Conservation (phyloP, 2,888 invertebrate genomes). For the Cephus runcator region DNA sequence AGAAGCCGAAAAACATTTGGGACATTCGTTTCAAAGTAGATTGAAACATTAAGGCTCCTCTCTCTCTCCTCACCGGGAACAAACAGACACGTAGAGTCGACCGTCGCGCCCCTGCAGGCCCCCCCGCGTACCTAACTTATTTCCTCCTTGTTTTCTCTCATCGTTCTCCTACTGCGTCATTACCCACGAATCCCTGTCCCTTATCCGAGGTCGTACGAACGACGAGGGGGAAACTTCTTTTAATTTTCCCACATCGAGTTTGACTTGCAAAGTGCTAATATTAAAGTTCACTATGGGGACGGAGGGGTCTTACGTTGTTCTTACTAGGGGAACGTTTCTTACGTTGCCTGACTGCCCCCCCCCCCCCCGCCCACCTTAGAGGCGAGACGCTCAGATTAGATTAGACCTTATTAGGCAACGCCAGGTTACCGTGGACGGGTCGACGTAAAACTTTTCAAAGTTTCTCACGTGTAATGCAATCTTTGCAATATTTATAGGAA, state of each 20-base stretch:
- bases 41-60: constrained; percentile 21
- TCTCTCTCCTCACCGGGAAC: not conserved
- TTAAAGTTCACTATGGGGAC: constrained; percentile 35
- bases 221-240: constrained; percentile 35
- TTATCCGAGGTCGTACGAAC: constrained; percentile 10
- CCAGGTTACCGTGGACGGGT: not conserved
- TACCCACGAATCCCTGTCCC: not conserved
- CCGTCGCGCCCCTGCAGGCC: not conserved
- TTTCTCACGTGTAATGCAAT: not conserved
- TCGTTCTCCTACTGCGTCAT: not conserved
- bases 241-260: constrained; percentile 36
- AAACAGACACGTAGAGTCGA: not conserved
- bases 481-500: not conserved
- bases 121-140: not conserved
- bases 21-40: constrained; percentile 5
- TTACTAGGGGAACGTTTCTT: constrained; percentile 36
- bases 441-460: not conserved
- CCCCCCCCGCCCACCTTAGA: constrained; percentile 24
- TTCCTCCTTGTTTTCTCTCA: not conserved
- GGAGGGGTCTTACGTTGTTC: constrained; percentile 5
- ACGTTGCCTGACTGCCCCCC: constrained; percentile 29
- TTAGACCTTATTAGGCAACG: constrained; percentile 37
- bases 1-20: constrained; percentile 2
- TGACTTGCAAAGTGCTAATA: constrained; percentile 48
- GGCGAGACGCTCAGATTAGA: constrained; percentile 28